Evolutionary conservation across 2,888 invertebrate species (phyloP).

Genomic region (Ceriagrion tenellum): DNA sequence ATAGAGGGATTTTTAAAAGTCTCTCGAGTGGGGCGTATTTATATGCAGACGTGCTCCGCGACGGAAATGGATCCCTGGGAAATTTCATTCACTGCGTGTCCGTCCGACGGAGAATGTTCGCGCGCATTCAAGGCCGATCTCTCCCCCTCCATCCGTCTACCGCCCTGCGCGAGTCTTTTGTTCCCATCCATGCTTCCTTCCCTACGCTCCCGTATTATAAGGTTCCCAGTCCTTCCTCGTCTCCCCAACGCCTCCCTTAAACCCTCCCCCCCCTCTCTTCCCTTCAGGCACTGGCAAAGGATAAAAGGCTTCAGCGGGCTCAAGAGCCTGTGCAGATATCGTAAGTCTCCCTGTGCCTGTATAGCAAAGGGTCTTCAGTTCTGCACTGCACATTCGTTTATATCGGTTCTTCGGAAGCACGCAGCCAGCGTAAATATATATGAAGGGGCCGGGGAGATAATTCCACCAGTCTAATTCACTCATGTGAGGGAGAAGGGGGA

Average conservation of each 20-base stretch:
- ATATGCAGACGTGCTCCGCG: conserved; percentile 11
- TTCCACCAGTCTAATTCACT: not conserved
- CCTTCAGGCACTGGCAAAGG: not conserved
- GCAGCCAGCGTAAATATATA: no score
- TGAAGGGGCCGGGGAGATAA: not conserved
- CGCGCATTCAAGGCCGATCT: not conserved
- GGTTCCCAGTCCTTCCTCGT: no score
- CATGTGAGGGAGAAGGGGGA: not conserved
- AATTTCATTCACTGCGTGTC: conserved; percentile 9
- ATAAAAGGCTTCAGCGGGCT: not conserved
- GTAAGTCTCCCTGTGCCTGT: not conserved
- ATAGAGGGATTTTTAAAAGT: not conserved
- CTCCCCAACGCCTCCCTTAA: not conserved
- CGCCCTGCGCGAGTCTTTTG: not conserved
- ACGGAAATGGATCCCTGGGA: conserved; percentile 28
- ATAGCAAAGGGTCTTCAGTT: not conserved
- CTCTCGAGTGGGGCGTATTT: conserved; percentile 2
- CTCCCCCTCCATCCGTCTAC: not conserved
- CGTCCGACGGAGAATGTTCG: conserved; percentile 15
- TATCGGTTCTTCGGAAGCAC: not conserved
- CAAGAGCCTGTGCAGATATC: not conserved
- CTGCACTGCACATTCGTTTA: not conserved
- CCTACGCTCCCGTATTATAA: not conserved
- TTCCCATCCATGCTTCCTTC: not conserved
- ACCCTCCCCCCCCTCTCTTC: no score